These are phyloP conservation scores for Smittia aterrima DNA, from an alignment of 2,888 invertebrate genomes.

Conservation along the genomic window DNA sequence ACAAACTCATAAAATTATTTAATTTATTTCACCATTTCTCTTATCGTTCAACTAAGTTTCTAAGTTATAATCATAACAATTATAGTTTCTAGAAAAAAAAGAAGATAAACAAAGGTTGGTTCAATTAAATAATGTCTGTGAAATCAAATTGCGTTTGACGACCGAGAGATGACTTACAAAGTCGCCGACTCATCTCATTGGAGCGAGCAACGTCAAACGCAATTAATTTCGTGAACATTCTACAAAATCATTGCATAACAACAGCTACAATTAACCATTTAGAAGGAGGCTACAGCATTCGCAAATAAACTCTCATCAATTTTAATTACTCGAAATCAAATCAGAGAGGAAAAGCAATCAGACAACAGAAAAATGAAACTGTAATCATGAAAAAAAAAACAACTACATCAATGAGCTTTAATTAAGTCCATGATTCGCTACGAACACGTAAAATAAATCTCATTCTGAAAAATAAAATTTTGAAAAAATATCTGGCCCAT, in stretches of 20 bases:
- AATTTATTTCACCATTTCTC: slow-evolving; percentile 21
- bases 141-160: background rate
- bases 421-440: too few relatives aligned
- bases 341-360: too few relatives aligned
- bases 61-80: background rate
- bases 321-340: too few relatives aligned
- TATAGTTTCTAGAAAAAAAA: background rate
- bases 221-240: background rate
- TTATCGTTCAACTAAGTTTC: slow-evolving; percentile 16
- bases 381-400: too few relatives aligned
- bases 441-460: too few relatives aligned
- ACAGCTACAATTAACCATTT: slow-evolving; percentile 5
- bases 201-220: background rate
- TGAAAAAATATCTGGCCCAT: too few relatives aligned
- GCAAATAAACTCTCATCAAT: background rate
- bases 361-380: too few relatives aligned
- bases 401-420: too few relatives aligned
- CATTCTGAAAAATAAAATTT: too few relatives aligned
- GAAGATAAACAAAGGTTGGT: background rate
- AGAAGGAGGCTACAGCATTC: background rate
- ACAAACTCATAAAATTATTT: background rate
- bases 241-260: background rate
- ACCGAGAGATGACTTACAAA: background rate
- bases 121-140: background rate
- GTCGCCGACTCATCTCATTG: too few relatives aligned